Conservation (phyloP, 2,797 vertebrate genomes). For the Hemitrygon akajei region DNA sequence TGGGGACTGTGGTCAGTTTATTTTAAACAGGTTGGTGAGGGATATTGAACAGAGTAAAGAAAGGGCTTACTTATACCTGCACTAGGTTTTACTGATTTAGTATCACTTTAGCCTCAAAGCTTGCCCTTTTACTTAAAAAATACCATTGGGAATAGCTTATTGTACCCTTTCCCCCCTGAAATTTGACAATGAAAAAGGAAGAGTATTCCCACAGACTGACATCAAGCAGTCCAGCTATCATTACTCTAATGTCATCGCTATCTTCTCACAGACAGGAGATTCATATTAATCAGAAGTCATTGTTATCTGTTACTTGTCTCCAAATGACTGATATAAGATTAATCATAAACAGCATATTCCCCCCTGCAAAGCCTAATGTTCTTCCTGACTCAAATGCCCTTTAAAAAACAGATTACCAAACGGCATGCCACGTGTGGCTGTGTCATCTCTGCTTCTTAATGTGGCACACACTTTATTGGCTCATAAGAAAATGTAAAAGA, state of each 20-base stretch:
- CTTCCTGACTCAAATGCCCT: constrained; percentile 36
- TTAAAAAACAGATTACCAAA: constrained; percentile 37
- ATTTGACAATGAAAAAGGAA: not conserved
- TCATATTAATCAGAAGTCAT: constrained; percentile 34
- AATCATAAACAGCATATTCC: constrained; percentile 34
- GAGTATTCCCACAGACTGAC: not conserved
- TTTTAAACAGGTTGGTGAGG: not conserved
- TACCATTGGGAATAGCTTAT: not conserved
- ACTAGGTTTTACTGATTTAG: not conserved
- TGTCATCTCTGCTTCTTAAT: constrained; percentile 38
- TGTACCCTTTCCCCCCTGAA: too few relatives aligned
- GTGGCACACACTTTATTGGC: constrained; percentile 29
- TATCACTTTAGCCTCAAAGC: not conserved
- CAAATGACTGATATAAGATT: constrained; percentile 31
- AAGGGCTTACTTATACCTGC: not conserved
- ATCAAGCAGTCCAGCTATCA: not conserved
- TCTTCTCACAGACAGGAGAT: constrained; percentile 16
- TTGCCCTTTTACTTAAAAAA: not conserved
- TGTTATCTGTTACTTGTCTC: constrained; percentile 37
- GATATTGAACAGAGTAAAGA: too few relatives aligned
- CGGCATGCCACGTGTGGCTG: constrained; percentile 3
- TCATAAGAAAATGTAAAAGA: constrained; percentile 48
- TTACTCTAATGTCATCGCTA: not conserved
- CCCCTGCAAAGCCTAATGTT: constrained; percentile 34
- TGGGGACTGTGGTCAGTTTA: too few relatives aligned